Conservation (phyloP, 2,797 vertebrate genomes). For the Typhlichthys eigenmanni region DNA sequence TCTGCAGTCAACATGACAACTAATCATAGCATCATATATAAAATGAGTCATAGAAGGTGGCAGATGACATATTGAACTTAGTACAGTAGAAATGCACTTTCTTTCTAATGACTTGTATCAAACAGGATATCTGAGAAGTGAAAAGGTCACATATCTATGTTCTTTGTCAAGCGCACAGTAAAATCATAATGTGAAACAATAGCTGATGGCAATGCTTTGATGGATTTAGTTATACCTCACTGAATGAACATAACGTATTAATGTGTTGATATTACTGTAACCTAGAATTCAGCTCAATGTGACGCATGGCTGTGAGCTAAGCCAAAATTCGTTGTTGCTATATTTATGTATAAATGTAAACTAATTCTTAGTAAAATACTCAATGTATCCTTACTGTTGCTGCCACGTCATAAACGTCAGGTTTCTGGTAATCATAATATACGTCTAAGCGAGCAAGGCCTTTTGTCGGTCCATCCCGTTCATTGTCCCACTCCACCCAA, state of each 20-base stretch:
- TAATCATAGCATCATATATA: not conserved
- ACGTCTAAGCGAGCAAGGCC: conserved; percentile 68
- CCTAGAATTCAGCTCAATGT: not conserved
- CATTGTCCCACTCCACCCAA: conserved; percentile 41
- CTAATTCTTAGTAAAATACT: conserved; percentile 8
- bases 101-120: not conserved
- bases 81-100: too few relatives aligned
- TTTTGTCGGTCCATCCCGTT: conserved; percentile 34
- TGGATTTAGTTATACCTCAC: too few relatives aligned
- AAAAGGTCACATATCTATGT: not conserved
- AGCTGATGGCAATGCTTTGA: too few relatives aligned
- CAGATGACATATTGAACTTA: not conserved
- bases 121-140: not conserved
- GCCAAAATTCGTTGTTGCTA: conserved; percentile 38
- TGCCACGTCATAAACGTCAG: conserved; percentile 2
- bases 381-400: conserved; percentile 23
- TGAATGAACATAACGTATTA: too few relatives aligned
- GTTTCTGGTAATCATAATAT: conserved; percentile 51
- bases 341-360: not conserved
- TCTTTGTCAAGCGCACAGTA: too few relatives aligned
- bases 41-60: not conserved
- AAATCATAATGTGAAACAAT: too few relatives aligned
- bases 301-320: conserved; percentile 22
- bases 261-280: too few relatives aligned
- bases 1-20: conserved; percentile 14